Evolutionary conservation across 1,140 invertebrate genomes (phyloP).

Genomic region (Teleopsis dalmanni): DNA sequence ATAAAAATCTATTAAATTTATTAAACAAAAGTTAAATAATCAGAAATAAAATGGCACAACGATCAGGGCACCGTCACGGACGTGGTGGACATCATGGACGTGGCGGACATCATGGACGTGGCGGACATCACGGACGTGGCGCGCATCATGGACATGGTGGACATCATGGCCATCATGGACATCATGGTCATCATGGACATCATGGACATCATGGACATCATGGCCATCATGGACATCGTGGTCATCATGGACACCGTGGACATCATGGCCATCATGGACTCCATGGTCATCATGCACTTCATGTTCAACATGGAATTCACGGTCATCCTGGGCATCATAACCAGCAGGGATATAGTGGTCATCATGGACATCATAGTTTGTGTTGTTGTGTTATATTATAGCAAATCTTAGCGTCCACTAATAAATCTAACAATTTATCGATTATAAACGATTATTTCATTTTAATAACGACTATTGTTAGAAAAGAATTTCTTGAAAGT

Average conservation of each 20-base stretch:
- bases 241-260: background rate
- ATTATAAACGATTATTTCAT: no score
- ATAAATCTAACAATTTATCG: no score
- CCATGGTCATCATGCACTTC: background rate
- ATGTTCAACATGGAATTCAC: no score
- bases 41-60: no score
- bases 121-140: background rate
- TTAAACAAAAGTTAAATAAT: no score
- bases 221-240: background rate
- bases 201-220: conserved; percentile 3
- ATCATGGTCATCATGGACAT: background rate
- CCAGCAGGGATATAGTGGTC: no score
- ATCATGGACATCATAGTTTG: background rate
- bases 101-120: background rate
- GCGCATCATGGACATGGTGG: background rate
- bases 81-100: background rate
- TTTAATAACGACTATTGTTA: no score
- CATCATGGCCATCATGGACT: conserved; percentile 1
- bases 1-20: no score
- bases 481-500: no score
- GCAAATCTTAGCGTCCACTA: no score
- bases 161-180: background rate
- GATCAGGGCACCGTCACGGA: background rate
- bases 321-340: no score
- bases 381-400: background rate